Evolutionary conservation across 1,140 invertebrate species (phyloP), one percentile per base, ranked within the genome.

Genomic region (Eciton burchellii): DNA sequence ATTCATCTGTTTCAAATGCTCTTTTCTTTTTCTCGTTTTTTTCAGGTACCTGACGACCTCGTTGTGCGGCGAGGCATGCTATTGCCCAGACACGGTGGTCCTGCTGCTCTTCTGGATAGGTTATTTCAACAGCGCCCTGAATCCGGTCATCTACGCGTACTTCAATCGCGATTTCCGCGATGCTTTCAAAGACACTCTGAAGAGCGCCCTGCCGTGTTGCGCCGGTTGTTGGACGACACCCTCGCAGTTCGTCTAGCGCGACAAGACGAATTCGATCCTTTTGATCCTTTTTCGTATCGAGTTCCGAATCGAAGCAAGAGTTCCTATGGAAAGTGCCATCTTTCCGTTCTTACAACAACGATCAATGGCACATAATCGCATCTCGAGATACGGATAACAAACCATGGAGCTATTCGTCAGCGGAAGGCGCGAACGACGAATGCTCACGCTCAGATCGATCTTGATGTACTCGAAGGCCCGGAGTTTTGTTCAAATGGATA

Each of bases 101-200:
- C 95, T 96, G n/a, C 95, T 97, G 35, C 93, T 97, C 0, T 97
- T 97, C 93, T 97, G 97, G 97, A 97, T 97, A 86, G 97, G 97
- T 49, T 97, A 97, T 94, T 98, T 99, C 94, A 99, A 99, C 94
- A 99, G 98, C n/a, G 98, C 98, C 35, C 95, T 99, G 29, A 99
- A 99, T 94, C 98, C 98, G 0, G 95, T 99, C 76, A 99, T 99
- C 89, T 99, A 99, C 94, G 98, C 98, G 82, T 99, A 99, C 94
- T 99, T 99, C 95, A 99, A 99, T 94, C 95, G 98, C 29, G 99
- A 99, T 93, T 99, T 99, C 94, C 95, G 98, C 92, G 97, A 98
- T 92, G 98, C 99, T 26, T 99, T 99, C 94, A 98, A 98, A 93
- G 98, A 99, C 92, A 99, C 98, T 21, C 94, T 99, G 70, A 96